These are phyloP conservation scores for Enteromius unitaeniatus DNA, from an alignment of 2,797 vertebrate genomes.

Conservation along the genomic window DNA sequence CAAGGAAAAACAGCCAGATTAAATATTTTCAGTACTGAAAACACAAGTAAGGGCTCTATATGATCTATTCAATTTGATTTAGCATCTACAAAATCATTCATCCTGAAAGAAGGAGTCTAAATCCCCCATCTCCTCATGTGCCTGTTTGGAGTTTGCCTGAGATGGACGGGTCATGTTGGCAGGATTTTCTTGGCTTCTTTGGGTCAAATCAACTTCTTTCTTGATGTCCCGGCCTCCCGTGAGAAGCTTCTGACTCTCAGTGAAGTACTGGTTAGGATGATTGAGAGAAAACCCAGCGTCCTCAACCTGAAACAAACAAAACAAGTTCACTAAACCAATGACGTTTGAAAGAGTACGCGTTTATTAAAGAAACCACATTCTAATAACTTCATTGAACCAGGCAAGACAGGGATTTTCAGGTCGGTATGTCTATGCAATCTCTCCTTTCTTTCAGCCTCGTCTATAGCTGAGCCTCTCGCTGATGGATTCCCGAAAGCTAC, in stretches of 20 bases:
- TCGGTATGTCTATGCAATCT: background rate
- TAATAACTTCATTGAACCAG: background rate
- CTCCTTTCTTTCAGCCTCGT: slow-evolving; percentile 22
- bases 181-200: slow-evolving; percentile 68
- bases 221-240: slow-evolving; percentile 84
- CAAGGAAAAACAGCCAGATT: background rate
- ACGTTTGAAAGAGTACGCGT: background rate
- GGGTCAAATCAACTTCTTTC: slow-evolving; percentile 76
- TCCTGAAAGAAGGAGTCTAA: slow-evolving; percentile 87
- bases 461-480: slow-evolving; percentile 31
- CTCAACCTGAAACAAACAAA: slow-evolving; percentile 79
- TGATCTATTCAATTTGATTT: background rate
- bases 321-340: slow-evolving; percentile 46
- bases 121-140: slow-evolving; percentile 75
- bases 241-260: slow-evolving; percentile 90
- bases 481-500: slow-evolving; percentile 34
- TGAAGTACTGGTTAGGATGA: slow-evolving; percentile 98
- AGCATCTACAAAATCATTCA: slow-evolving; percentile 42
- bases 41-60: background rate
- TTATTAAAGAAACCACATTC: background rate
- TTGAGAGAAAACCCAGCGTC: slow-evolving; percentile 91
- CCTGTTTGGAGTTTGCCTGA: slow-evolving; percentile 61
- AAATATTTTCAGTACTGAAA: background rate
- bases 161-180: slow-evolving; percentile 55
- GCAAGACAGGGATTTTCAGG: background rate